A percentile compares a stretch with the other conserved stretches of the same genome.
These are phyloP conservation scores for Melinaea marsaeus DNA, from an alignment of 2,888 invertebrate species.

Conservation along the genomic window DNA sequence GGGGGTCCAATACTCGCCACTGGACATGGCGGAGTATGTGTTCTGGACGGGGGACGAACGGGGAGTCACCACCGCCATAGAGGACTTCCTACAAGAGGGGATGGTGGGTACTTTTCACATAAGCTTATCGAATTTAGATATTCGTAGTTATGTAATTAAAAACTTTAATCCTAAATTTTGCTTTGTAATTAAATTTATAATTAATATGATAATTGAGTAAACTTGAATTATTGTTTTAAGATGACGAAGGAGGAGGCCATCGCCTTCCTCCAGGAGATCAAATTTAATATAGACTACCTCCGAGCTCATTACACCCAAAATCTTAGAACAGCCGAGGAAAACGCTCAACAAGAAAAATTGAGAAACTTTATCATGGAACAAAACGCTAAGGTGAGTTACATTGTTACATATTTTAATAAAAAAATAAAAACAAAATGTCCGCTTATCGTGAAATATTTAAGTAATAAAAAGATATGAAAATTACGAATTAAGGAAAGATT, in stretches of 20 bases:
- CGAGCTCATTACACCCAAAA: conserved; percentile 80
- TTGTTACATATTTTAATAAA: too few relatives aligned
- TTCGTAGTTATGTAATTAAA: not conserved
- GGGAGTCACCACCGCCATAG: conserved; percentile 85
- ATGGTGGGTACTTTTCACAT: conserved; percentile 74
- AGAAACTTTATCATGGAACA: conserved; percentile 64
- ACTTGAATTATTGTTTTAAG: conserved; percentile 51
- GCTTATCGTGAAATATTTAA: too few relatives aligned
- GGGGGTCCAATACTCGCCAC: conserved; percentile 84
- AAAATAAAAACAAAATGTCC: too few relatives aligned
- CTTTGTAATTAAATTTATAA: not conserved
- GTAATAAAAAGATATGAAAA: too few relatives aligned
- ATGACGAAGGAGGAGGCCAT: conserved; percentile 87
- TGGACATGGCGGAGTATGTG: conserved; percentile 89
- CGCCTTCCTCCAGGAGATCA: conserved; percentile 85
- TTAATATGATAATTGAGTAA: not conserved
- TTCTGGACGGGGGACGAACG: conserved; percentile 90
- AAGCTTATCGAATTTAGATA: not conserved
- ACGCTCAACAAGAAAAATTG: conserved; percentile 64
- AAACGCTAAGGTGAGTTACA: conserved; percentile 52
- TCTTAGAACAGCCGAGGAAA: conserved; percentile 62
- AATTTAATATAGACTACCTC: conserved; percentile 84
- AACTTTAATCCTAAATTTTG: not conserved
- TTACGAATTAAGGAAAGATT: too few relatives aligned
- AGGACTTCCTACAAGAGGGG: conserved; percentile 86